Evolutionary conservation across 2,113 vertebrate species (phyloP).

Genomic region (Rhadina sibilatrix): DNA sequence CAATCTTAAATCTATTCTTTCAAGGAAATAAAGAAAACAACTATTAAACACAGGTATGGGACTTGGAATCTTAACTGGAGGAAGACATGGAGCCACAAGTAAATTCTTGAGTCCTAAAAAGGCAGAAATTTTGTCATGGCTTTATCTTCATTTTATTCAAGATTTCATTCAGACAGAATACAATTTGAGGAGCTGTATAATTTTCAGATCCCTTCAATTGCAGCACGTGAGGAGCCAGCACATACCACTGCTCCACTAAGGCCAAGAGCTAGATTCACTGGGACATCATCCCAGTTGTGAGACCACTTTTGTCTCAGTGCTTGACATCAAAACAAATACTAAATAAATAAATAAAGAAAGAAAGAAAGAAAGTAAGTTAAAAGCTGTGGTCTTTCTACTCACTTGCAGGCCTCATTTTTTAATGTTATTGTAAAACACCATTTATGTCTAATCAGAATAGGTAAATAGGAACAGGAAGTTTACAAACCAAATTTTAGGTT

Average conservation of each 20-base stretch:
- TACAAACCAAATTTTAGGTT: neutral
- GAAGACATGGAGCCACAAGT: neutral
- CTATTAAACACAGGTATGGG: neutral
- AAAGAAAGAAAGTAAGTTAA: too few relatives aligned
- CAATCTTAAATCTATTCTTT: neutral
- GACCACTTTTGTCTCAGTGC: neutral
- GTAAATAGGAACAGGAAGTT: neutral
- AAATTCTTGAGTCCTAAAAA: neutral
- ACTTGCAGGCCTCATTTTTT: neutral
- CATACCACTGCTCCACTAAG: neutral
- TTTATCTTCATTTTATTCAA: neutral
- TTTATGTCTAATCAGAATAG: neutral
- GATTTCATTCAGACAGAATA: neutral
- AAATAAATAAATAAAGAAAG: neutral
- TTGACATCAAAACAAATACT: neutral
- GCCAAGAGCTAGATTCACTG: neutral
- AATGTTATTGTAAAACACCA: neutral
- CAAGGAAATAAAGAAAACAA: neutral
- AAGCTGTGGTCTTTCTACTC: neutral
- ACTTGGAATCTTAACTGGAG: neutral
- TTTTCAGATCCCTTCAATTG: neutral
- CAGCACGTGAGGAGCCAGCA: neutral
- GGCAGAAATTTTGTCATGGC: neutral
- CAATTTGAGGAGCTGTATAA: neutral
- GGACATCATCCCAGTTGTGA: neutral